A percentile compares a stretch with the other conserved stretches of the same genome.
phyloP scores from a whole-genome alignment of 35 echinoderm and acorn worm genomes.

The Apostichopus parvimensis region DNA sequence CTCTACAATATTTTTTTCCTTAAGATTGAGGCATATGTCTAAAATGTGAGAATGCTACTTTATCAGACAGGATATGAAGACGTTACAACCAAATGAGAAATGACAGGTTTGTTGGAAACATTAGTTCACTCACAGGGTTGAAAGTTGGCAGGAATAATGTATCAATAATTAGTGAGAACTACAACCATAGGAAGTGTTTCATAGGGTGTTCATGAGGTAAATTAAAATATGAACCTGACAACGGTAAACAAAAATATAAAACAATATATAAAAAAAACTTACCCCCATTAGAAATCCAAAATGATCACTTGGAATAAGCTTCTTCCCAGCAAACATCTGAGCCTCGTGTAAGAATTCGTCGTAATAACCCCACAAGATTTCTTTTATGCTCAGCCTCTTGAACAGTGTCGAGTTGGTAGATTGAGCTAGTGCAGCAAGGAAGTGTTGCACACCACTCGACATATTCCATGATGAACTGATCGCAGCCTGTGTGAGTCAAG shows the following conservation, averaged over 20 bases:
- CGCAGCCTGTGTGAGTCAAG: slow-evolving; percentile 7
- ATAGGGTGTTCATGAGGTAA: too few relatives aligned
- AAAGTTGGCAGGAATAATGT: too few relatives aligned
- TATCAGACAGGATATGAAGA: too few relatives aligned
- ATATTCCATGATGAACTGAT: slow-evolving; percentile 4
- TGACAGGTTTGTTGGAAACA: too few relatives aligned
- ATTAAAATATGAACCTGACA: too few relatives aligned
- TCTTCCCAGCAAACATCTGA: slow-evolving; percentile 54
- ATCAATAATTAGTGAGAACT: too few relatives aligned
- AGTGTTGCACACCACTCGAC: neutral
- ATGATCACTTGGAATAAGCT: slow-evolving; percentile 48
- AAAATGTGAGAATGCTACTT: too few relatives aligned
- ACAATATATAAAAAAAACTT: neutral
- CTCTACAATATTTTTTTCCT: too few relatives aligned
- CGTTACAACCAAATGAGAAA: too few relatives aligned
- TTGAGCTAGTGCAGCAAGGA: slow-evolving; percentile 10
- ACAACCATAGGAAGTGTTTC: too few relatives aligned
- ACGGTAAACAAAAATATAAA: too few relatives aligned
- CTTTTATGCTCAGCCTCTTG: slow-evolving; percentile 27
- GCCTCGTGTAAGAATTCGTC: slow-evolving; percentile 37
- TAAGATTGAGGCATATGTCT: too few relatives aligned
- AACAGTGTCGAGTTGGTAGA: slow-evolving; percentile 37
- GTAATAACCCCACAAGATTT: slow-evolving; percentile 60
- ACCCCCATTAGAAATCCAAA: slow-evolving; percentile 72
- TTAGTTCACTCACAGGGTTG: neutral